Conservation (phyloP, 2,797 vertebrate species). For the Carduelis carduelis region DNA sequence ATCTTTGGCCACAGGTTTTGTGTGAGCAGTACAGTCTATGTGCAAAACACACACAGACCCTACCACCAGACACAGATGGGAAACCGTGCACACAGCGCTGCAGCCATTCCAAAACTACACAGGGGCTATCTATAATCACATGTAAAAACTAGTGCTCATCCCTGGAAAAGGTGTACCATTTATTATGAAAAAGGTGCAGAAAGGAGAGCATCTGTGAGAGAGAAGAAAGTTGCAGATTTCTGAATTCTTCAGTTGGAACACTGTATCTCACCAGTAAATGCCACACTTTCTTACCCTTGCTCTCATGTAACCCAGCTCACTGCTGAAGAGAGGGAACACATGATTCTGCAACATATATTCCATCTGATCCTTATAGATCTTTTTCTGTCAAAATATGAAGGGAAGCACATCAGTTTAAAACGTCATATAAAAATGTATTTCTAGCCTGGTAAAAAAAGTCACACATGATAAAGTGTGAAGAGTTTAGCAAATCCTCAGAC, state of each 20-base stretch:
- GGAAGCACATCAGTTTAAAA: background rate
- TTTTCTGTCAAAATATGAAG: constrained; percentile 84
- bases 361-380: constrained; percentile 99
- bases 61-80: constrained; percentile 83
- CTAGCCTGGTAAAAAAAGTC: background rate
- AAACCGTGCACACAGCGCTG: constrained; percentile 83
- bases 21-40: constrained; percentile 80
- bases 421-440: background rate
- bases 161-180: background rate
- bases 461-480: background rate
- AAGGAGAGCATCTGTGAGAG: background rate
- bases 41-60: constrained; percentile 83
- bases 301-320: constrained; percentile 98
- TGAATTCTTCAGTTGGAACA: background rate
- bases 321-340: constrained; percentile 96
- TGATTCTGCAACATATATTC: constrained; percentile 99
- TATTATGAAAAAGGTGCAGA: background rate
- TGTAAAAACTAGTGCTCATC: background rate
- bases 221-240: background rate
- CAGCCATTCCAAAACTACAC: constrained; percentile 52
- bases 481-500: background rate
- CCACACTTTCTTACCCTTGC: constrained; percentile 84
- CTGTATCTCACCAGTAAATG: background rate
- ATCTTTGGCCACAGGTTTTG: constrained; percentile 85
- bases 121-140: background rate